Percentiles rank a stretch among this genome's conserved stretches.
Evolutionary conservation across 2,888 invertebrate species (phyloP).

Genomic region (Cenopis cana): DNA sequence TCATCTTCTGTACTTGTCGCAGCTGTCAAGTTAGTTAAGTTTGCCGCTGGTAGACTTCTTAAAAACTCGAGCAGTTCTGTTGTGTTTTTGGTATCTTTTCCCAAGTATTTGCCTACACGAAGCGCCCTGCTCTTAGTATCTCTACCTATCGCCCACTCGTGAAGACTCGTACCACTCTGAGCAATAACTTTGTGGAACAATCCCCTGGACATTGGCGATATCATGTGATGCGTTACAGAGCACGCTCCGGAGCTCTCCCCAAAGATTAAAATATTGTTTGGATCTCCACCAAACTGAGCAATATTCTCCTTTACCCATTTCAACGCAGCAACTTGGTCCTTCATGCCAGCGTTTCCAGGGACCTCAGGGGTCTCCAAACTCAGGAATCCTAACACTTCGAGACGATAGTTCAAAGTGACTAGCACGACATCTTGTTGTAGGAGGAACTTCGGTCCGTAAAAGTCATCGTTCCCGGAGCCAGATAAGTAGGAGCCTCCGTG

Average conservation of each 20-base stretch:
- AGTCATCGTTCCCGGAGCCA: conserved; percentile 52
- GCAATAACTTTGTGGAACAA: conserved; percentile 54
- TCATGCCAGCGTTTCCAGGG: conserved; percentile 54
- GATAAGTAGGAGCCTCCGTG: conserved; percentile 57
- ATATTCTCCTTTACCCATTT: conserved; percentile 50
- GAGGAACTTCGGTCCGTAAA: conserved; percentile 56
- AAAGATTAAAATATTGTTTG: conserved; percentile 52
- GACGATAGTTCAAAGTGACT: conserved; percentile 58
- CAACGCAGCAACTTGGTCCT: conserved; percentile 52
- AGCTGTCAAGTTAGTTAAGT: conserved; percentile 46
- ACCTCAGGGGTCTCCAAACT: conserved; percentile 49
- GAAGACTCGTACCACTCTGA: conserved; percentile 51
- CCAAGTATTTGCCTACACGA: conserved; percentile 48
- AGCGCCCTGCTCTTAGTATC: conserved; percentile 47
- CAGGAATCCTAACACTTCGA: conserved; percentile 53
- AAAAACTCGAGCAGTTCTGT: conserved; percentile 48
- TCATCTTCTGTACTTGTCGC: conserved; percentile 46
- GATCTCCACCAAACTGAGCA: conserved; percentile 48
- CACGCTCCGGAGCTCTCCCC: conserved; percentile 59
- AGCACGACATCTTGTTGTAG: conserved; percentile 56
- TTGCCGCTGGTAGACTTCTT: conserved; percentile 46
- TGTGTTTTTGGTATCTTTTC: conserved; percentile 49
- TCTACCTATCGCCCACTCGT: conserved; percentile 47
- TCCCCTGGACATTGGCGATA: conserved; percentile 56
- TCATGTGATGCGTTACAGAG: conserved; percentile 55